Base-by-base conservation (phyloP, 2,797 vertebrate genomes). In the Gobio occitaniae region DNA sequence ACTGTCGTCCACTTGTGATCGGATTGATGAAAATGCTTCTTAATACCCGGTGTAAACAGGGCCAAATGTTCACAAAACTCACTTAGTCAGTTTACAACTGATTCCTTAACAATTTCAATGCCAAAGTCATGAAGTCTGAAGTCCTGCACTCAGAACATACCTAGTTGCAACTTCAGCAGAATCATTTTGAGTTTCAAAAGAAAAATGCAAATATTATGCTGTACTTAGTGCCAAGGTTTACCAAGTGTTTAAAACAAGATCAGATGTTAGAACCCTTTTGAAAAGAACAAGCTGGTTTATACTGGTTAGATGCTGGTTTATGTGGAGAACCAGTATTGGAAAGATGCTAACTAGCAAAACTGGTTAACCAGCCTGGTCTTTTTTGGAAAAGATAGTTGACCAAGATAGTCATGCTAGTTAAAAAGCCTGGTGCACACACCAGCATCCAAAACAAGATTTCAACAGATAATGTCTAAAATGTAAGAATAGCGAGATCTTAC, bases 401-500 rank as follows among this genome's bases (percentile, higher is more conserved):
- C 38, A 29, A 78, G 19, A 41, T n/a, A n/a, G 52, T 41, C 19
- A 59, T 17, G 21, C 76, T 44, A 59, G 12, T 25, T 56, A 41
- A 81, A 6, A 36, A 38, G 7, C 3, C 9, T 16, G 25, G 61
- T 38, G 32, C 19, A 82, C 44, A 41, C 4, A 66, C 38, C 12
- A 68, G 15, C 32, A 77, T 56, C 32, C 15, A 13, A 44, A 32
- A 44, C 54, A 59, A 47, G 41, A n/a, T 71, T 81, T 80, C 36
- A 56, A 69, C 32, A 70, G 36, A 36, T 81, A 61, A 47, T 29
- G 15, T 54, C 15, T 71, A 36, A n/a, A 65, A 52, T 69, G 36
- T 80, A 36, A 38, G 19, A 69, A 47, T 5, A 19, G 48, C 66
- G 74, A 54, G 4, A 69, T 54, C 84, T 84, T 92, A 99, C 98